Evolutionary conservation across 2,888 invertebrate genomes (phyloP).

Genomic region (Meteorus cinctellus): DNA sequence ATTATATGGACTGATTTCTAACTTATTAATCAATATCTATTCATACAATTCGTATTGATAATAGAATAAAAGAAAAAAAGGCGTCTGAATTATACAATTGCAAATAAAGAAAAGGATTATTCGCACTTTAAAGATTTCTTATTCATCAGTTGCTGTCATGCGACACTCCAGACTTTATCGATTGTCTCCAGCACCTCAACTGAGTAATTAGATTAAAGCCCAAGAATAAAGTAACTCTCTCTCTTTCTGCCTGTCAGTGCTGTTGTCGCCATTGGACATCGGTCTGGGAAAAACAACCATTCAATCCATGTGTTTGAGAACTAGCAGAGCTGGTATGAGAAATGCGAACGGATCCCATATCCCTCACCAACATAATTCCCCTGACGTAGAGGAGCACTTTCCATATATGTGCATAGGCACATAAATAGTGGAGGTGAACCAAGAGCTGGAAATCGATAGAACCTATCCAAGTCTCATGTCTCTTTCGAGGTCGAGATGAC

Average conservation of each 20-base stretch:
- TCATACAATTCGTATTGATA: not conserved
- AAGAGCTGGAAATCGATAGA: constrained; percentile 28
- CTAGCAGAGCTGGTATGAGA: not conserved
- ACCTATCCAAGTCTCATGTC: constrained; percentile 6
- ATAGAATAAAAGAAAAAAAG: not conserved
- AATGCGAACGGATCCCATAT: not conserved
- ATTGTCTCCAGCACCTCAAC: constrained; percentile 17
- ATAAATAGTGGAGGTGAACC: constrained; percentile 5
- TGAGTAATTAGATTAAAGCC: constrained; percentile 20
- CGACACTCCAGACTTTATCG: constrained; percentile 8
- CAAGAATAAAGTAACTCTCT: not conserved
- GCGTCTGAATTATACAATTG: not conserved
- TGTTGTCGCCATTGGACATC: not conserved
- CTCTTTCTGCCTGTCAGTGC: not conserved
- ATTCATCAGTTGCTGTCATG: constrained; percentile 11
- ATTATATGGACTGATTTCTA: too few relatives aligned
- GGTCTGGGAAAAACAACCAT: constrained; percentile 3
- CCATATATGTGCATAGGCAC: not conserved
- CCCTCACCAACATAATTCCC: not conserved
- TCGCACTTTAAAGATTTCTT: constrained; percentile 9
- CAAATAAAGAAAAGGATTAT: not conserved
- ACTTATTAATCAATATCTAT: not conserved
- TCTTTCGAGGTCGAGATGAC: constrained; percentile 37
- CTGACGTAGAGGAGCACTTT: constrained; percentile 2
- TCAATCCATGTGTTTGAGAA: constrained; percentile 6